Base-by-base conservation (phyloP, 30 jellyfish, hydroid and myxozoan species). In the Aurelia sp. region DNA sequence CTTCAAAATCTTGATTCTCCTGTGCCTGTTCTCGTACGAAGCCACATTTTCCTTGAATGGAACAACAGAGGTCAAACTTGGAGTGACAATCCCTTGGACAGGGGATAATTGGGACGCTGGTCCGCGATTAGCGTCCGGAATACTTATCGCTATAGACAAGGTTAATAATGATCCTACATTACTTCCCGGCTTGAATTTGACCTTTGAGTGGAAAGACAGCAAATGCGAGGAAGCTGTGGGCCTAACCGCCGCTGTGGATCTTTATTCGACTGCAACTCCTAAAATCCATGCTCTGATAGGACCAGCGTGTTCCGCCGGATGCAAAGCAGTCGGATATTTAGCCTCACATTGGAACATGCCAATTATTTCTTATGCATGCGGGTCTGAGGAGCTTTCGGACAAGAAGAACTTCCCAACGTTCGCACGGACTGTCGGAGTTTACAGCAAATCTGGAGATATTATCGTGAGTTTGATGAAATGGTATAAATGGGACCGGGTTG, bases 231-330 rank as follows among this genome's bases (percentile, higher is more conserved):
- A 91, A 51, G 77, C 87, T 21, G 93, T 80, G 10, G 20, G 97
- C 64, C 81, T 91, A 11, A 76, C 82, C 40, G 80, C 78, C 59
- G 89, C 84, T 59, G 96, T 86, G 17, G 98, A 91, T 51, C 50
- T 84, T 90, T 67, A 58, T 60, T 74, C 35, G 18, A 50, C 51
- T 16, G 6, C 15, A 44, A 74, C 2, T 0, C 94, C 94, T 35
- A 70, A 47, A 20, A 76, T 91, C 63, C 88, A 91, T 66, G 98
- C 98, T 16, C 62, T 91, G 51, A 91, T 91, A 57, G 98, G 98
- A 7, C 98, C 98, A 76, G 98, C 98, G 15, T 91, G 98, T 68
- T 68, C 91, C 48, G 98, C 82, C 65, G 96, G 98, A 5, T 91
- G 98, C 81, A 85, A 85, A 78, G 86, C 85, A 13, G 96, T 75